A percentile compares a stretch with the other conserved stretches of the same genome.
phyloP scores from a whole-genome alignment of 2,797 vertebrate genomes.

The Eleutherodactylus coqui region DNA sequence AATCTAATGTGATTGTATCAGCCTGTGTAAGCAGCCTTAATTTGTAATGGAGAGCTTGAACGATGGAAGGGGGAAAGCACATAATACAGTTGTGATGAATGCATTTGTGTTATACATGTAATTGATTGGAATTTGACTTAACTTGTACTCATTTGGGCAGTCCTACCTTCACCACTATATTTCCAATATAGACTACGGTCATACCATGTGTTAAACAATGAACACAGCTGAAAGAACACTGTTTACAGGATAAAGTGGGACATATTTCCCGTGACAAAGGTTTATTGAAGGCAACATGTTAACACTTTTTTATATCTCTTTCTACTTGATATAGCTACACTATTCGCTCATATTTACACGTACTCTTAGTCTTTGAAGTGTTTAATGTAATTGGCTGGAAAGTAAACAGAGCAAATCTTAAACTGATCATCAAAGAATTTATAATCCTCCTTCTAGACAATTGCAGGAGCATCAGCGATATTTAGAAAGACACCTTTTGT shows the following conservation, averaged over 20 bases:
- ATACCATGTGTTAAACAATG: not conserved
- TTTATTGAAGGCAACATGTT: not conserved
- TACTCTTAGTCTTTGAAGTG: not conserved
- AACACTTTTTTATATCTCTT: not conserved
- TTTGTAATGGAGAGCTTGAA: too few species aligned
- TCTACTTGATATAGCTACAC: not conserved
- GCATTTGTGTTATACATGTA: too few species aligned
- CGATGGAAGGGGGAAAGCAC: too few species aligned
- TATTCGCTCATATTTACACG: not conserved
- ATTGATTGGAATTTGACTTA: too few species aligned
- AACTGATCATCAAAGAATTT: constrained; percentile 29
- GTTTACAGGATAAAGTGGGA: not conserved
- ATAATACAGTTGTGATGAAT: too few species aligned
- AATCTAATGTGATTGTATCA: too few species aligned
- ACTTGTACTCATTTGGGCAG: not conserved
- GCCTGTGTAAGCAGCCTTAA: too few species aligned
- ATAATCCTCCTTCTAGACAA: constrained; percentile 4
- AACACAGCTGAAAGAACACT: not conserved
- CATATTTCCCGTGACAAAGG: not conserved
- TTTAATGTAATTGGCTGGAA: constrained; percentile 11
- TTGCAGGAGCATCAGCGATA: constrained; percentile 1
- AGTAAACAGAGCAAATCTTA: not conserved
- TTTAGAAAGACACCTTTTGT: not conserved
- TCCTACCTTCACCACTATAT: not conserved
- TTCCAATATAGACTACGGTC: not conserved